phyloP scores from a whole-genome alignment of 2,797 vertebrate genomes.

The Chromis chromis region DNA sequence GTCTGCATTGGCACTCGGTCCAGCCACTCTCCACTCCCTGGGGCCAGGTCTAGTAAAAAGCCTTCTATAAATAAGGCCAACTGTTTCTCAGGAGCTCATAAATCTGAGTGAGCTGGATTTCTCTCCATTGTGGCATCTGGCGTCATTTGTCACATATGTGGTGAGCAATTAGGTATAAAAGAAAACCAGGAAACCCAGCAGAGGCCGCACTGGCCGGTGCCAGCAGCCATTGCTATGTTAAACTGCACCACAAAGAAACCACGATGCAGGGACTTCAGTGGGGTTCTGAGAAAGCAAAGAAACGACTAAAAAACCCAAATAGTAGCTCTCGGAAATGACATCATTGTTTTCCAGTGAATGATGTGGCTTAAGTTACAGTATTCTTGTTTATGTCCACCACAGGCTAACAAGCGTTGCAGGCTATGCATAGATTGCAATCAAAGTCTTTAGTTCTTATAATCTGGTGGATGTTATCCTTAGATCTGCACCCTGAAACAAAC shows the following conservation, averaged over 20 bases:
- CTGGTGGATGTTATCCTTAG: constrained; percentile 35
- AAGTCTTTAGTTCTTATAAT: constrained; percentile 24
- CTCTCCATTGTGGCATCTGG: constrained; percentile 79
- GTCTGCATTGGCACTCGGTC: constrained; percentile 59
- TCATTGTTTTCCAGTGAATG: constrained; percentile 67
- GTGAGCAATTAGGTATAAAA: constrained; percentile 81
- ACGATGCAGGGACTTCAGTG: constrained; percentile 42
- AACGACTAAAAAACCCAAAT: constrained; percentile 28
- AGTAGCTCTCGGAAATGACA: constrained; percentile 57
- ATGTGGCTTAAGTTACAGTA: constrained; percentile 51
- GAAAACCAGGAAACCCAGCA: constrained; percentile 76
- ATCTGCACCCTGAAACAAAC: constrained; percentile 52
- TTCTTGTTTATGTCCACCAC: constrained; percentile 49
- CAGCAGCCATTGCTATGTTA: constrained; percentile 74
- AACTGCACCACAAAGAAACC: constrained; percentile 65
- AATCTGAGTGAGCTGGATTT: constrained; percentile 76
- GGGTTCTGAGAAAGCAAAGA: constrained; percentile 31
- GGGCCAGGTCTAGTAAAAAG: constrained; percentile 73
- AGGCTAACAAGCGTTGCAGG: constrained; percentile 46
- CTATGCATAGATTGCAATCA: constrained; percentile 49
- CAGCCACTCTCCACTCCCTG: constrained; percentile 66
- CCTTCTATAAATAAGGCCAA: constrained; percentile 78
- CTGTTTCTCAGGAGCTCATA: constrained; percentile 76
- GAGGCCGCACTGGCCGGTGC: constrained; percentile 59
- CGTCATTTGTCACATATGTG: constrained; percentile 83